Evolutionary conservation across 2,797 vertebrate species (phyloP).

Genomic region (Ara ararauna): DNA sequence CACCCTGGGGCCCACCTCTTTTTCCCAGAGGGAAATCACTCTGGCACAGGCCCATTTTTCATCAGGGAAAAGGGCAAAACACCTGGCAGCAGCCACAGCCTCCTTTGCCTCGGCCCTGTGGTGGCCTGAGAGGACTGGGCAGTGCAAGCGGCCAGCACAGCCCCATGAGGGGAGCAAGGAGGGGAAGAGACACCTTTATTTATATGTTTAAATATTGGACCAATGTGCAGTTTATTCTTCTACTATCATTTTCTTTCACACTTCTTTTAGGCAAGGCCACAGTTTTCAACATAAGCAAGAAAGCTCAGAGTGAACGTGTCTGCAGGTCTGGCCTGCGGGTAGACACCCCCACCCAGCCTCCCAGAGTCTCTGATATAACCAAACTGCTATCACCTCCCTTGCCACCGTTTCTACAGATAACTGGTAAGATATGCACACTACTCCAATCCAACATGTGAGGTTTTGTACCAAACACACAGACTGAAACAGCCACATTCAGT

Average conservation of each 20-base stretch:
- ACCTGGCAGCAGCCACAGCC: accelerated
- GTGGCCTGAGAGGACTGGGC: not conserved
- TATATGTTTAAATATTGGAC: not conserved
- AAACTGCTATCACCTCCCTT: accelerated
- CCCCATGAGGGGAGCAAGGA: not conserved
- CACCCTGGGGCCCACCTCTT: accelerated
- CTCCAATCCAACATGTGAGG: accelerated
- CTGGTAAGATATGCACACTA: accelerated
- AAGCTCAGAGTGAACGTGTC: too few species aligned
- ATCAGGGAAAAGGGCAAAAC: accelerated
- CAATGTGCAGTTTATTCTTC: not conserved
- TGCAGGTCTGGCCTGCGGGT: too few species aligned
- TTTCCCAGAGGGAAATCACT: too few species aligned
- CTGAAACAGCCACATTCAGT: not conserved
- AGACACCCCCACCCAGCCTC: not conserved
- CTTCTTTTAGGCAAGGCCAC: not conserved
- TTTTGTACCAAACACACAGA: too few species aligned
- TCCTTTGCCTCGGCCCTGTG: not conserved
- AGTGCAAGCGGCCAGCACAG: not conserved
- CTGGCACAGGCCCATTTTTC: accelerated
- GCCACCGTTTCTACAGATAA: not conserved
- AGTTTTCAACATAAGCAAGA: not conserved
- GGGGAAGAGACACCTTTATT: not conserved
- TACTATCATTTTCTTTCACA: not conserved
- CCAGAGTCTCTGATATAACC: not conserved